phyloP scores from a whole-genome alignment of 37 sponge, comb jelly and placozoan genomes.

The Tethya wilhelma region DNA sequence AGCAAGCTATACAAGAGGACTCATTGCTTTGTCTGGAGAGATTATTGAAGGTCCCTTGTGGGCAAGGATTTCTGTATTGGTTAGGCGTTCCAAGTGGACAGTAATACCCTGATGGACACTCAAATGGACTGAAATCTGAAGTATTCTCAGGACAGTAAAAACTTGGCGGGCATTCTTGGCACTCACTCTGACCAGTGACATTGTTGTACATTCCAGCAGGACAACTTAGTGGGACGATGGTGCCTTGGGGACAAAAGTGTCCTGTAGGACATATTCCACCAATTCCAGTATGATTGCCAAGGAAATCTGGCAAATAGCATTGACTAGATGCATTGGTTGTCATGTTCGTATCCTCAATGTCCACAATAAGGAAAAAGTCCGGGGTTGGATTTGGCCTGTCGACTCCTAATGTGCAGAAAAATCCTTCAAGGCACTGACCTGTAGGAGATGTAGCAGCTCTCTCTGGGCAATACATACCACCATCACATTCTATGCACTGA shows the following conservation, averaged over 20 bases:
- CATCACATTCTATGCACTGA: background rate
- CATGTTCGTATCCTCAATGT: background rate
- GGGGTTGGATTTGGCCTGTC: background rate
- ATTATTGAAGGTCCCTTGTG: background rate
- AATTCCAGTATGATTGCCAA: background rate
- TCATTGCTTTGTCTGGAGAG: background rate
- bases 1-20: background rate
- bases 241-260: background rate
- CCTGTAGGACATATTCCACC: constrained; percentile 9
- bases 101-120: background rate
- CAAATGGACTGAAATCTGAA: background rate
- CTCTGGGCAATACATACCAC: background rate
- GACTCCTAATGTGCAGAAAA: constrained; percentile 9
- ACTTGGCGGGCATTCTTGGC: background rate
- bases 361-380: background rate
- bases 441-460: background rate
- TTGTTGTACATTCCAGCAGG: background rate
- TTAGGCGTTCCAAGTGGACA: background rate
- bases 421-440: background rate
- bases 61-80: background rate
- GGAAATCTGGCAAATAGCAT: background rate
- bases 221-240: background rate
- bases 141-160: background rate
- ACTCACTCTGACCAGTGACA: background rate
- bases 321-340: background rate